These are phyloP conservation scores for Pluvianellus socialis DNA, from an alignment of 2,113 vertebrate genomes.

Conservation along the genomic window DNA sequence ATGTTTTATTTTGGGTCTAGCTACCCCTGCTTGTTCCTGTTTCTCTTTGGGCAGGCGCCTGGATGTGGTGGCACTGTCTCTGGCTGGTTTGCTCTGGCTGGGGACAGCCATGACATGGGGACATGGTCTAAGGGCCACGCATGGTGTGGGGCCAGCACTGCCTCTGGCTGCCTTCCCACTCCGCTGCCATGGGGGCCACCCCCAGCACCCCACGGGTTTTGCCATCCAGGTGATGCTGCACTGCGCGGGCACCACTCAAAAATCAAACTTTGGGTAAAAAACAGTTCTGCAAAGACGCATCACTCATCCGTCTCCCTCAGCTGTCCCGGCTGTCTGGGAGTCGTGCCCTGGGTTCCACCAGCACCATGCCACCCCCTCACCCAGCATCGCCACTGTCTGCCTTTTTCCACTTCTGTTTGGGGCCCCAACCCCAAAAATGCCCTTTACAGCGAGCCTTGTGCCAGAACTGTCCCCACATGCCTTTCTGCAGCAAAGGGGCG, in stretches of 20 bases:
- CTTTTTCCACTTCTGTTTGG: neutral
- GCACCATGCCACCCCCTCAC: neutral
- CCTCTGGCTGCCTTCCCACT: neutral
- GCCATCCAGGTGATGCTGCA: neutral
- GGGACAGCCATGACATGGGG: neutral
- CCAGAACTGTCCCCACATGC: neutral
- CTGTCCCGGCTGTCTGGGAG: neutral
- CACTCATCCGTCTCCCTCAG: neutral
- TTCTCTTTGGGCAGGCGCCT: neutral
- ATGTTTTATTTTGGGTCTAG: neutral
- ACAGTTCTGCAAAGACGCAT: neutral
- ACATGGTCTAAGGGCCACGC: rapidly evolving
- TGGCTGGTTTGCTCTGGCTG: neutral
- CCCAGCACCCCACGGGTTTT: neutral
- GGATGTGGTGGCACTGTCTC: neutral
- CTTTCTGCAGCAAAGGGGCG: neutral
- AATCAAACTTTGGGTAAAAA: neutral
- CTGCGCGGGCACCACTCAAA: neutral
- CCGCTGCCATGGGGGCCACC: neutral
- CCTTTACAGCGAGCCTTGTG: neutral
- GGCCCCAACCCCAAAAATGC: neutral
- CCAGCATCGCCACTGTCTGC: neutral
- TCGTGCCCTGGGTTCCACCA: rapidly evolving
- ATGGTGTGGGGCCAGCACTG: neutral
- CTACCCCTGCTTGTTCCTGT: neutral